Evolutionary conservation across 2,113 vertebrate genomes (phyloP), one percentile per base, ranked within the genome.

Genomic region (Oncorhynchus keta): DNA sequence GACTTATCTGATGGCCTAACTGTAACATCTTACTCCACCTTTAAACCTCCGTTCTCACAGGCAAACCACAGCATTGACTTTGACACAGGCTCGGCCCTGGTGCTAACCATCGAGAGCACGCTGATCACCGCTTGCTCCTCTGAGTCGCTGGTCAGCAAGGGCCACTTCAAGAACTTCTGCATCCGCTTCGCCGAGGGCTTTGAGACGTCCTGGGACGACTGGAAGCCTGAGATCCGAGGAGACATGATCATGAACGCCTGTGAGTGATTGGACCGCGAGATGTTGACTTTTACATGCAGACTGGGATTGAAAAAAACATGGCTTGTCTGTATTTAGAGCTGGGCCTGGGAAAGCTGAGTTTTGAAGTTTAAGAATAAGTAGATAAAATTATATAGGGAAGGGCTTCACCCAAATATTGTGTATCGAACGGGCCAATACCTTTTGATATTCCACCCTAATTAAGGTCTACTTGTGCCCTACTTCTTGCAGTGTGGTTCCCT

Each of bases 121-220:
- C 92, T 99, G 83, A 99, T 99, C 89, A 99, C 97, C 24, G 98
- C 98, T 81, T 99, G 98, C 87, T 99, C 98, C 49, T 99, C 98
- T 0, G 98, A 99, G 82, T 99, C 98, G 48, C 91, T 99, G 76
- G 98, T 99, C 71, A 99, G 98, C 92, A 99, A 99, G 93, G 98
- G 98, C 2, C 98, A 99, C 87, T 99, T 99, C 87, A 99, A 99
- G 91, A 98, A 98, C 86, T 99, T 99, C 88, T 99, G 98, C 79
- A 97, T 99, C 72, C 97, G 98, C 79, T 99, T 99, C 76, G 98
- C 98, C 22, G 98, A 99, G 85, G 98, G 97, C 76, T 99, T 99
- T 85, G 98, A 99, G 91, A 99, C 96, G 2, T 94, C 96, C 2
- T 99, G 97, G 98, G 97, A 99, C 69, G 98, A 99, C 90, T 99